Evolutionary conservation across 1,140 invertebrate genomes (phyloP).

Genomic region (Acyrthosiphon pisum): DNA sequence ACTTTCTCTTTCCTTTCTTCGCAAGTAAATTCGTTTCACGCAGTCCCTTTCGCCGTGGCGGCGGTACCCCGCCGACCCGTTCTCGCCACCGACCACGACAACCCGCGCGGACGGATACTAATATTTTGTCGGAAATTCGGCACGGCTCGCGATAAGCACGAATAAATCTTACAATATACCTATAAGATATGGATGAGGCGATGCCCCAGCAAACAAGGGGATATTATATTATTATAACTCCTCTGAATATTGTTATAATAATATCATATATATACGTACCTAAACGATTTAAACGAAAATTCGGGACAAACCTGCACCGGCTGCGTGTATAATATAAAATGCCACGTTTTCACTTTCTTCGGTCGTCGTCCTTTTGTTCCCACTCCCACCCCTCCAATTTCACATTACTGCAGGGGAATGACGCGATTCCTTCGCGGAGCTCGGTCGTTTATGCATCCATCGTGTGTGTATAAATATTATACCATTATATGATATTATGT

Average conservation of each 20-base stretch:
- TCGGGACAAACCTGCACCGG: neutral
- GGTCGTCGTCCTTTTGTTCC: neutral
- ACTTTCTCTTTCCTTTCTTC: slow-evolving; percentile 53
- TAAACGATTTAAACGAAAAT: neutral
- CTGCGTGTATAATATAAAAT: neutral
- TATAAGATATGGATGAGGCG: neutral
- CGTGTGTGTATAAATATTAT: neutral
- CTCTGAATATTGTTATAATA: neutral
- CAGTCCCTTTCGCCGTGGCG: neutral
- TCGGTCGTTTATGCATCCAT: neutral
- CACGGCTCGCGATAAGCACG: neutral
- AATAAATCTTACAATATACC: neutral
- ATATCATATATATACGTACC: neutral
- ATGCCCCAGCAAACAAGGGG: neutral
- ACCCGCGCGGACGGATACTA: neutral
- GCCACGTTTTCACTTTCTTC: slow-evolving; percentile 15
- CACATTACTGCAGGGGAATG: neutral
- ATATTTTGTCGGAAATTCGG: slow-evolving; percentile 42
- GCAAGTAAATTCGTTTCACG: neutral
- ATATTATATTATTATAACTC: neutral
- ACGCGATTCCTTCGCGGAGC: neutral
- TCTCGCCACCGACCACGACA: neutral
- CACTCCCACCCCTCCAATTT: neutral
- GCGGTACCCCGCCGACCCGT: neutral
- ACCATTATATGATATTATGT: too few species aligned